Evolutionary conservation across 2,888 invertebrate species (phyloP).

Genomic region (Polyommatus icarus): DNA sequence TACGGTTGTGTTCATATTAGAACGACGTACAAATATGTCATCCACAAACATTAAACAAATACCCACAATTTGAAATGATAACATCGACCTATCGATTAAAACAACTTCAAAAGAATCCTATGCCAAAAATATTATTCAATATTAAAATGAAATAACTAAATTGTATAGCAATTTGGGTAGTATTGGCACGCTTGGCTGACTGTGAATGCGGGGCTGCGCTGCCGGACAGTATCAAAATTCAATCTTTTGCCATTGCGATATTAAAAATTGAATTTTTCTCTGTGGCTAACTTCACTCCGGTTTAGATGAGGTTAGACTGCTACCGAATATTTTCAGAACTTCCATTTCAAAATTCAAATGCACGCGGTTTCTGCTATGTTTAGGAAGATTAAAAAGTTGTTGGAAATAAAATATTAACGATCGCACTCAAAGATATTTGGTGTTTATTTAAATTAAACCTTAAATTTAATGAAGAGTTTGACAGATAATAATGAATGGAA

Average conservation of each 20-base stretch:
- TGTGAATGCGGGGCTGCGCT: slow-evolving; percentile 56
- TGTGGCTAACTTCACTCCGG: slow-evolving; percentile 30
- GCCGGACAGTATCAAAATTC: slow-evolving; percentile 63
- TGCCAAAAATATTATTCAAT: slow-evolving; percentile 37
- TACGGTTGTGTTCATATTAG: not conserved
- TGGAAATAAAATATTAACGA: not conserved
- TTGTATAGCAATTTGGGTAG: slow-evolving; percentile 26
- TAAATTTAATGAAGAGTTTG: too few relatives aligned
- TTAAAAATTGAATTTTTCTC: slow-evolving; percentile 64
- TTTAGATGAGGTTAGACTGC: not conserved
- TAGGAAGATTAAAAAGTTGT: not conserved
- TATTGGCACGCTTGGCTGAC: slow-evolving; percentile 52
- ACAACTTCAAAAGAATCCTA: not conserved
- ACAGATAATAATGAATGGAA: too few relatives aligned
- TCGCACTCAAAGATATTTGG: too few relatives aligned
- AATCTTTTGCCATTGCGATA: slow-evolving; percentile 67
- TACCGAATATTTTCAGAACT: slow-evolving; percentile 15
- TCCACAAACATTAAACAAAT: too few relatives aligned
- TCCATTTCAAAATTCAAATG: slow-evolving; percentile 7
- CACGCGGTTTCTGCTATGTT: not conserved
- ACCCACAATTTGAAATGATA: not conserved
- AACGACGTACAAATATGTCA: not conserved
- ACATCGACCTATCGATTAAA: not conserved
- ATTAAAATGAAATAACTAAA: slow-evolving; percentile 37
- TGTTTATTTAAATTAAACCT: too few relatives aligned